Conservation (phyloP, 2,888 invertebrate species). For the Thecophora atra region DNA sequence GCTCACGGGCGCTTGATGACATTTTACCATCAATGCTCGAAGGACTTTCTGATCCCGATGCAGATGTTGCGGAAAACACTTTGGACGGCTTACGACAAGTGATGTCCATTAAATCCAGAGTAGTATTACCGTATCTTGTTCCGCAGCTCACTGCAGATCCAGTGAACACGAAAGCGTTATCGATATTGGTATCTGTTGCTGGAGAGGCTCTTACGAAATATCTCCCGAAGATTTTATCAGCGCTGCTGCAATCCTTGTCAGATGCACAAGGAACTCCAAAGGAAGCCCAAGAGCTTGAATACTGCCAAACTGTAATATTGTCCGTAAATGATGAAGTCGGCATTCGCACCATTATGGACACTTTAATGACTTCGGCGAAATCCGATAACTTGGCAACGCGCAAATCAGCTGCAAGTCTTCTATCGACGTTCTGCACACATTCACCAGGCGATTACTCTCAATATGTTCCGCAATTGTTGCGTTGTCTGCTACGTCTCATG, state of each 20-base stretch:
- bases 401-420: slow-evolving; percentile 84
- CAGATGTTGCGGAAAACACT: slow-evolving; percentile 84
- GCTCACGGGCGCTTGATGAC: slow-evolving; percentile 93
- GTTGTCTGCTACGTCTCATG: slow-evolving; percentile 87
- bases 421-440: slow-evolving; percentile 90
- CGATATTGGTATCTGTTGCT: slow-evolving; percentile 93
- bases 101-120: slow-evolving; percentile 95
- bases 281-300: slow-evolving; percentile 81
- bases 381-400: slow-evolving; percentile 73
- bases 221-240: slow-evolving; percentile 90
- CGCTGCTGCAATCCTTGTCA: slow-evolving; percentile 81
- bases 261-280: slow-evolving; percentile 74
- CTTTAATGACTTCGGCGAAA: slow-evolving; percentile 80
- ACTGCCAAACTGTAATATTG: slow-evolving; percentile 91
- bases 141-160: slow-evolving; percentile 91
- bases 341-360: slow-evolving; percentile 86
- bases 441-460: slow-evolving; percentile 87
- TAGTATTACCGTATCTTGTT: slow-evolving; percentile 94
- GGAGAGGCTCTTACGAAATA: slow-evolving; percentile 92
- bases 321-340: slow-evolving; percentile 90
- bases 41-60: slow-evolving; percentile 77
- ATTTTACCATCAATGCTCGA: slow-evolving; percentile 92
- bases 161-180: slow-evolving; percentile 92
- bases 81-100: slow-evolving; percentile 96
- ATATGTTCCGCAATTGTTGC: slow-evolving; percentile 87